Evolutionary conservation across 2,113 vertebrate genomes (phyloP).

Genomic region (Catharus bicknelli): DNA sequence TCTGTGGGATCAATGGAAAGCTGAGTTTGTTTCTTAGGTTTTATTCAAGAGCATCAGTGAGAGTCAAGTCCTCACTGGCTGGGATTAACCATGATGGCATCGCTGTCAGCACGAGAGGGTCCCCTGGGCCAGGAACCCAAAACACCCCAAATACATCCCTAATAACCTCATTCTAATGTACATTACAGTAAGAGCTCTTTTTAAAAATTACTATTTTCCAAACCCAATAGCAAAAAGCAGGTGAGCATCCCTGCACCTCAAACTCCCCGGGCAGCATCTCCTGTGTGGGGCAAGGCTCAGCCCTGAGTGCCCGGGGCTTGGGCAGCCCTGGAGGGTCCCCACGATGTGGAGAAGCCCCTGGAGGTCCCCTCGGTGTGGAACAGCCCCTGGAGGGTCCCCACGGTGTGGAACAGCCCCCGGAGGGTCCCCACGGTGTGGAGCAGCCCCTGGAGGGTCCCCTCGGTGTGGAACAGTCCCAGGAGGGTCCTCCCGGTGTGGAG

Average conservation of each 20-base stretch:
- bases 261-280: background rate
- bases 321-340: background rate
- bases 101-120: background rate
- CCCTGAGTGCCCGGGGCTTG: background rate
- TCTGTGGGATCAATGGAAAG: background rate
- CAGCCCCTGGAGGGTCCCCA: no score
- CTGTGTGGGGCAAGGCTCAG: rapidly evolving
- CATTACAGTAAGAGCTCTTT: background rate
- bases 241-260: rapidly evolving
- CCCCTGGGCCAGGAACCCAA: background rate
- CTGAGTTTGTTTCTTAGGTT: background rate
- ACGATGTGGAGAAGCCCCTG: no score
- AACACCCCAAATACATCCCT: rapidly evolving
- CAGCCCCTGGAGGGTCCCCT: background rate
- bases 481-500: background rate
- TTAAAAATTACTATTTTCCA: rapidly evolving
- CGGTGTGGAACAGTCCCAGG: background rate
- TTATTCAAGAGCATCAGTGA: background rate
- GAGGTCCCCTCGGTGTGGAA: no score
- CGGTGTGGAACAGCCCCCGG: no score
- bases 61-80: rapidly evolving
- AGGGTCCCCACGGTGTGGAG: no score
- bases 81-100: background rate
- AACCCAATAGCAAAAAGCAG: background rate
- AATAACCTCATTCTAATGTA: rapidly evolving